Evolutionary conservation across 1,140 invertebrate genomes (phyloP).

Genomic region (Reticulitermes speratus): DNA sequence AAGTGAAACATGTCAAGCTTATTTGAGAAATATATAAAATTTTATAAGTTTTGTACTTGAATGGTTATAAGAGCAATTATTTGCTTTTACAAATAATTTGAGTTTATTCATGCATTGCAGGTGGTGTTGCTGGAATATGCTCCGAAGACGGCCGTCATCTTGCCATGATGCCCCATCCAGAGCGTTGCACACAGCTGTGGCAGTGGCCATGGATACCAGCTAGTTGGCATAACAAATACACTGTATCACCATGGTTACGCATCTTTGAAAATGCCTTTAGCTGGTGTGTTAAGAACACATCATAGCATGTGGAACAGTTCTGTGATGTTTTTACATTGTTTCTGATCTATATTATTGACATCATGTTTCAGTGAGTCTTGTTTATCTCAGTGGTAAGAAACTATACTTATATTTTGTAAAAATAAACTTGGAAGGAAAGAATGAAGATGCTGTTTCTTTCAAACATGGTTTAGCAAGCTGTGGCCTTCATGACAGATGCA

Average conservation of each 20-base stretch:
- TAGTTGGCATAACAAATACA: constrained; percentile 47
- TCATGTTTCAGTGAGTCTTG: too few species aligned
- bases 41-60: too few species aligned
- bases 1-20: too few species aligned
- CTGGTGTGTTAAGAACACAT: constrained; percentile 57
- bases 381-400: too few species aligned
- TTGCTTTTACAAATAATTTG: too few species aligned
- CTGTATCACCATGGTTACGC: constrained; percentile 82
- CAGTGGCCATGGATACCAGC: constrained; percentile 77
- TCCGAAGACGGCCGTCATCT: constrained; percentile 89
- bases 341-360: neutral
- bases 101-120: constrained; percentile 43
- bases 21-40: too few species aligned
- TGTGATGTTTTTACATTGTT: neutral
- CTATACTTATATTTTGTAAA: too few species aligned
- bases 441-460: too few species aligned
- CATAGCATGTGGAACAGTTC: neutral
- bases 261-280: constrained; percentile 90
- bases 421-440: too few species aligned
- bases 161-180: constrained; percentile 98
- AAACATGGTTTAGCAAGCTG: too few species aligned
- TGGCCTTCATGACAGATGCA: too few species aligned
- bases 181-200: constrained; percentile 81
- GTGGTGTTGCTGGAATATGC: constrained; percentile 84
- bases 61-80: too few species aligned